Base-by-base conservation (phyloP, 2,113 vertebrate genomes). In the Nyctereutes procyonoides region DNA sequence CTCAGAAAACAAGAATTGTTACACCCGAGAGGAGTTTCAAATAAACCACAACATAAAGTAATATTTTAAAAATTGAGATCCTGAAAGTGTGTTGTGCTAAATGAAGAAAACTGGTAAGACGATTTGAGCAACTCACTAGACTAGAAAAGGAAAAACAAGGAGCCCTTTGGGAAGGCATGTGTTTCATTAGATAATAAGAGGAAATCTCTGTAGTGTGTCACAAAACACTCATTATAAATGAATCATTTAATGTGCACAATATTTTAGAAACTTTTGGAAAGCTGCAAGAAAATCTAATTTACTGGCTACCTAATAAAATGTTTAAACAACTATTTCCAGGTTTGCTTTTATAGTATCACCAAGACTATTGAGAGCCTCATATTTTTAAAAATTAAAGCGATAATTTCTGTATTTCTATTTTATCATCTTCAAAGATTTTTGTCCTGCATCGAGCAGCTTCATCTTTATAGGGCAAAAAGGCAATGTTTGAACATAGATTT, bases 261-360 rank as follows among this genome's bases (percentile, higher is more conserved):
- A 48, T 55, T 62, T 62, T 16, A 82, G 89, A 93, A 86, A 81
- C 81, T 67, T 53, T 17, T 80, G 55, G 60, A 95, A 95, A 76
- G 22, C 73, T 48, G 16, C 38, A 53, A 53, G 48, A 53, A 71
- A 74, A 28, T 81, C 7, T n/a, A 24, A 79, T 19, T 11, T 24
- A 22, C 22, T 10, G 7, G n/a, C 48, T 38, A 19, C 17, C 8
- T 3, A 56, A n/a, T 32, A 43, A 58, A 79, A 79, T 71, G 38
- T 48, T 12, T 48, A 24, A 60, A 65, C 30, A 97, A 48, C 62
- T 32, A 6, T 26, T 63, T 22, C 51, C 11, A 5, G 65, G 8
- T 8, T 81, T 53, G 32, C 38, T 63, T 88, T 32, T 38, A 56
- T 3, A 24, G 3, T 19, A 56, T 56, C 81, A 86, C 2, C 20